phyloP scores from a whole-genome alignment of 2,797 vertebrate genomes.

The Orestias chungarensis region DNA sequence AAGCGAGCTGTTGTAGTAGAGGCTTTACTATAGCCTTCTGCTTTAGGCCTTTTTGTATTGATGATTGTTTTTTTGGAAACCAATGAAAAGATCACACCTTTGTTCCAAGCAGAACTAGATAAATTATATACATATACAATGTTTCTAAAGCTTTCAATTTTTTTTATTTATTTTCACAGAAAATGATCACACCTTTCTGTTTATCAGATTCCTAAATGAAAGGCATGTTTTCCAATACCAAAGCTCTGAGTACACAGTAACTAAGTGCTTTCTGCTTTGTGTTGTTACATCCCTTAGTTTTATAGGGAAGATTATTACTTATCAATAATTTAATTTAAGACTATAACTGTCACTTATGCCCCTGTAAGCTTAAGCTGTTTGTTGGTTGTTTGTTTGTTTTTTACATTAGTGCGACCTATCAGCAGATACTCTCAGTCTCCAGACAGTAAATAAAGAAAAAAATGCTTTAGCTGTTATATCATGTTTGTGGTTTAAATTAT shows the following conservation, averaged over 20 bases:
- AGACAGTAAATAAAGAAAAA: not conserved
- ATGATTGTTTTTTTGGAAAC: not conserved
- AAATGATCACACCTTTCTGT: not conserved
- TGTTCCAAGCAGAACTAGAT: not conserved
- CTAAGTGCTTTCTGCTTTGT: not conserved
- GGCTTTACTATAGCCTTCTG: not conserved
- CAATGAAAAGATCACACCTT: not conserved
- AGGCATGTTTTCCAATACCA: not conserved
- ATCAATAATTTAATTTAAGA: slow-evolving; percentile 26
- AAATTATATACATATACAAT: not conserved
- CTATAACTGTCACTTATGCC: slow-evolving; percentile 20
- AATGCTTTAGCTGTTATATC: not conserved
- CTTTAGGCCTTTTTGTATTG: not conserved
- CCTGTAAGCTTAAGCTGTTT: slow-evolving; percentile 11
- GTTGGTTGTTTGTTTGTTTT: too few species aligned
- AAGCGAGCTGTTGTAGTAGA: not conserved
- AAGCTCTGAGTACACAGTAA: not conserved
- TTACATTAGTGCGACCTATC: slow-evolving; percentile 12
- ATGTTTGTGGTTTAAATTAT: not conserved
- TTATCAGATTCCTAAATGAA: slow-evolving; percentile 8
- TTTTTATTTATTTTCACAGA: not conserved
- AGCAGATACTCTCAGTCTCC: not conserved
- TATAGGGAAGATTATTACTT: slow-evolving; percentile 10
- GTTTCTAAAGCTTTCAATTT: not conserved
- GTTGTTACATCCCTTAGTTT: not conserved